phyloP scores from a whole-genome alignment of 2,113 vertebrate species.

The Pycnonotus jocosus region DNA sequence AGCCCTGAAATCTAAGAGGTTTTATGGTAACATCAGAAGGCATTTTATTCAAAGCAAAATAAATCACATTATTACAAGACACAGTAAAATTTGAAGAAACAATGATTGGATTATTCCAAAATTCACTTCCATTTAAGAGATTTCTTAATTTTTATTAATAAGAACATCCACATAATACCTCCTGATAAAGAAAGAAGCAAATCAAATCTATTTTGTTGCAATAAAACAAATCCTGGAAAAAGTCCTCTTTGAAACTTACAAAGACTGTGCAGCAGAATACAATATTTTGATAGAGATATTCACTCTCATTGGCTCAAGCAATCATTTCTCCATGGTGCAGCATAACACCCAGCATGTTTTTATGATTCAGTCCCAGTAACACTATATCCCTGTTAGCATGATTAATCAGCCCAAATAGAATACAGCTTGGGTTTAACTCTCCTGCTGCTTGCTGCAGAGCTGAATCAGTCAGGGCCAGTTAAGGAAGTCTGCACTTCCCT shows the following conservation, averaged over 20 bases:
- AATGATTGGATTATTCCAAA: neutral
- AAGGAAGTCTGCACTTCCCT: neutral
- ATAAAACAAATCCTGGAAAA: neutral
- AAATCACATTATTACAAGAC: neutral
- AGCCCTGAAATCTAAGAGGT: neutral
- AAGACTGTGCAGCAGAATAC: neutral
- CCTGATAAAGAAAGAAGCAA: neutral
- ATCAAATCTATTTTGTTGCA: neutral
- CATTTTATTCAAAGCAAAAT: neutral
- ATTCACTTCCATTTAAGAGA: neutral
- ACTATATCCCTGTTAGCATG: neutral
- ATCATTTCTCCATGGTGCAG: neutral
- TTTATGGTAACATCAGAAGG: neutral
- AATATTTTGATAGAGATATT: neutral
- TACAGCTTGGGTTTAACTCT: constrained; percentile 1
- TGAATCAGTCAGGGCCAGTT: constrained; percentile 11
- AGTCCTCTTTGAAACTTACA: neutral
- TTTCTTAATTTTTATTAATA: neutral
- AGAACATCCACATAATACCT: neutral
- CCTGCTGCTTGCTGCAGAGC: constrained; percentile 5
- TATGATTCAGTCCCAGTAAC: neutral
- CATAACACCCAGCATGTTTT: neutral
- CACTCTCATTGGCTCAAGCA: neutral
- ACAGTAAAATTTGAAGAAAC: neutral
- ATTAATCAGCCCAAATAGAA: constrained; percentile 29